These are phyloP conservation scores for Protodeltote pygarga DNA, from an alignment of 2,888 invertebrate species.

Conservation along the genomic window DNA sequence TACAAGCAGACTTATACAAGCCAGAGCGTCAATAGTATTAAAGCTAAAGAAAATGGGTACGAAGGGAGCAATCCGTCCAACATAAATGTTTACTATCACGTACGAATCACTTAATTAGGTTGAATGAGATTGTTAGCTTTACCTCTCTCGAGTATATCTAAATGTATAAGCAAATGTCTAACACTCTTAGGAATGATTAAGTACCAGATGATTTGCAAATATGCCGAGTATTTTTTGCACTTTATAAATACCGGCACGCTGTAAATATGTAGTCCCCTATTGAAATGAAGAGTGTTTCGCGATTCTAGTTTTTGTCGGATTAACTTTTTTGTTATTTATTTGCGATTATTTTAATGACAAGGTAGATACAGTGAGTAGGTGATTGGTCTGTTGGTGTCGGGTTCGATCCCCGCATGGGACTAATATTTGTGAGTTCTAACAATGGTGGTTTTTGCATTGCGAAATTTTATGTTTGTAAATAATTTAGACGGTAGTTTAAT, in stretches of 20 bases:
- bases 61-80: neutral
- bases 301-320: too few relatives aligned
- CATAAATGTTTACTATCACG: slow-evolving; percentile 6
- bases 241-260: slow-evolving; percentile 1
- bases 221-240: slow-evolving; percentile 4
- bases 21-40: slow-evolving; percentile 12
- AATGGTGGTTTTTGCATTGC: too few relatives aligned
- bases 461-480: too few relatives aligned
- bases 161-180: slow-evolving; percentile 1
- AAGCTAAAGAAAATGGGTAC: slow-evolving; percentile 18
- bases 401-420: too few relatives aligned
- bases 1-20: slow-evolving; percentile 51
- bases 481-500: too few relatives aligned
- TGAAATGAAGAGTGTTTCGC: slow-evolving; percentile 12
- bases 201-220: slow-evolving; percentile 24
- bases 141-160: neutral
- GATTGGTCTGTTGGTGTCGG: too few relatives aligned
- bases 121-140: slow-evolving; percentile 1
- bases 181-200: slow-evolving; percentile 17
- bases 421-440: too few relatives aligned
- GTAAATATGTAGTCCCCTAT: slow-evolving; percentile 17
- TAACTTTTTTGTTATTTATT: too few relatives aligned
- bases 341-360: too few relatives aligned
- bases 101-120: slow-evolving; percentile 8
- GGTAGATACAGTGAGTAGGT: too few relatives aligned